These are phyloP conservation scores for Drosophila pandora DNA, from an alignment of 1,140 invertebrate genomes.

Conservation along the genomic window DNA sequence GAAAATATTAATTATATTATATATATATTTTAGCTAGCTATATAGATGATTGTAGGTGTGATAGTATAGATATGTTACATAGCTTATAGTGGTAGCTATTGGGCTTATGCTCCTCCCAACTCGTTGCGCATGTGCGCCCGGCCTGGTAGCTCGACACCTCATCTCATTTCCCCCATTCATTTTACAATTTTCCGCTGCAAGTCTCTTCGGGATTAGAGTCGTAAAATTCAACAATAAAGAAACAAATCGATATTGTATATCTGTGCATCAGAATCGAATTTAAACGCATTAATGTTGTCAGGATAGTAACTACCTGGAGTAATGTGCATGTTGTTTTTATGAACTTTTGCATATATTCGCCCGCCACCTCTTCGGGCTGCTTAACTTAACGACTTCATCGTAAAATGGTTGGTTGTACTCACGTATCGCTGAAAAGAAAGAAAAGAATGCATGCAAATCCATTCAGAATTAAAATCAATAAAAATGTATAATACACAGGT, in stretches of 20 bases:
- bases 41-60: too few relatives aligned
- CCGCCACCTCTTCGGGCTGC: constrained; percentile 13
- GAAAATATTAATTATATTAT: too few relatives aligned
- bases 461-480: constrained; percentile 20
- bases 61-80: too few relatives aligned
- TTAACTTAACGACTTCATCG: constrained; percentile 15
- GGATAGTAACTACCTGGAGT: constrained; percentile 56
- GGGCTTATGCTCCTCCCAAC: too few relatives aligned
- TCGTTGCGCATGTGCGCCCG: too few relatives aligned
- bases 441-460: constrained; percentile 3
- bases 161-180: background rate
- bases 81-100: too few relatives aligned
- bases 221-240: constrained; percentile 37
- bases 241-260: constrained; percentile 1
- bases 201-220: constrained; percentile 5
- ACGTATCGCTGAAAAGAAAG: constrained; percentile 73
- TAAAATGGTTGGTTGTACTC: constrained; percentile 54
- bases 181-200: background rate
- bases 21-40: too few relatives aligned
- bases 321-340: constrained; percentile 33
- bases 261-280: constrained; percentile 40
- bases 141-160: too few relatives aligned
- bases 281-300: constrained; percentile 49
- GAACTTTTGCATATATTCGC: constrained; percentile 20
- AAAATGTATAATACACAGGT: background rate